Evolutionary conservation across 1,140 invertebrate species (phyloP).

Genomic region (Pachypsylla venusta): DNA sequence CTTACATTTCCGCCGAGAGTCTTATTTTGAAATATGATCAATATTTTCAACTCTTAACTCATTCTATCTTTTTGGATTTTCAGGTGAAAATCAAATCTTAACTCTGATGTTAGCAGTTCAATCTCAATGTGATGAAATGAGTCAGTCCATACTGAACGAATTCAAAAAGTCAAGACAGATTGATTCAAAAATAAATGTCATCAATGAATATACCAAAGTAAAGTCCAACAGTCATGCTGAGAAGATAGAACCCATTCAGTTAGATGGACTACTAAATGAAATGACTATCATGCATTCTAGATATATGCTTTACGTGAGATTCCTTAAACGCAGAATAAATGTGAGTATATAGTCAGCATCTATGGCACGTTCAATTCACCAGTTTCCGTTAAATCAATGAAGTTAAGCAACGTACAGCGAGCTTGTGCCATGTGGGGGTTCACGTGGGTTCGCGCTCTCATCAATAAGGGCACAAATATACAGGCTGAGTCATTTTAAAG

Average conservation of each 20-base stretch:
- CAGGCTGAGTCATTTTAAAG: no score
- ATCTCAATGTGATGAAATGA: conserved; percentile 70
- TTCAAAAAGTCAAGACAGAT: conserved; percentile 62
- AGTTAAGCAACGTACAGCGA: no score
- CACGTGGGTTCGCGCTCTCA: no score
- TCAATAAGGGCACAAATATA: no score
- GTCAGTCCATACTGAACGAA: conserved; percentile 51
- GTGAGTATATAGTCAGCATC: background rate
- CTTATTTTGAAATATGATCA: no score
- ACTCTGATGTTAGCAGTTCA: conserved; percentile 57
- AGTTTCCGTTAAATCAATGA: no score
- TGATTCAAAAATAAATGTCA: conserved; percentile 44
- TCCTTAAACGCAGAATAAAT: conserved; percentile 30
- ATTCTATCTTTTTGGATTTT: conserved; percentile 18
- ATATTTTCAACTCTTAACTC: conserved; percentile 3
- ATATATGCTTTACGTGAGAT: conserved; percentile 79
- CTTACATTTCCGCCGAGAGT: no score
- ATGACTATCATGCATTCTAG: conserved; percentile 81
- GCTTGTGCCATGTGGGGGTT: no score
- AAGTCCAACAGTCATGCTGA: conserved; percentile 17
- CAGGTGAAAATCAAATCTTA: conserved; percentile 54
- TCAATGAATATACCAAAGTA: conserved; percentile 39
- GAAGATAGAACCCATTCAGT: conserved; percentile 60
- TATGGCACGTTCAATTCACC: no score
- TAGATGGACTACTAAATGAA: conserved; percentile 80